These are phyloP conservation scores for Hypotaenidia philippensis DNA, from an alignment of 2,797 vertebrate species.

Conservation along the genomic window DNA sequence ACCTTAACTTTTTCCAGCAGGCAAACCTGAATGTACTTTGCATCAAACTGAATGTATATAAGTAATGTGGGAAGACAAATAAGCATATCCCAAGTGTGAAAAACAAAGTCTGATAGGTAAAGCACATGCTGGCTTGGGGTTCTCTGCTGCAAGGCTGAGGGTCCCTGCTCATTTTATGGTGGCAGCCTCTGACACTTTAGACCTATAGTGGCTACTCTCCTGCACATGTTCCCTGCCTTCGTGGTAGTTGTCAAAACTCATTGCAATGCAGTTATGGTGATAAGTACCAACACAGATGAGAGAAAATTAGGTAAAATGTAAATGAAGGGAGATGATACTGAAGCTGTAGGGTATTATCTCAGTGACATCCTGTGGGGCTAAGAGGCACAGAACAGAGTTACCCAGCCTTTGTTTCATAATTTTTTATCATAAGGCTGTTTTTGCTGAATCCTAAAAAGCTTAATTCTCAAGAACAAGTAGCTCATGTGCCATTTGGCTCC, in stretches of 20 bases:
- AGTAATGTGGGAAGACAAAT: background rate
- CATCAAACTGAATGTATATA: background rate
- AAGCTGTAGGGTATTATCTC: background rate
- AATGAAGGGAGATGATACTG: constrained; percentile 32
- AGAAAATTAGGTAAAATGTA: constrained; percentile 44
- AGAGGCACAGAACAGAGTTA: background rate
- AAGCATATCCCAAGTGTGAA: background rate
- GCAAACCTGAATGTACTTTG: background rate
- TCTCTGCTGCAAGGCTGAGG: background rate
- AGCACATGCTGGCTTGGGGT: background rate
- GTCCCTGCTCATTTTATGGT: background rate
- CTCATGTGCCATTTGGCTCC: background rate
- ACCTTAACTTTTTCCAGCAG: background rate
- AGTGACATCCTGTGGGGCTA: background rate
- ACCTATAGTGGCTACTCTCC: background rate
- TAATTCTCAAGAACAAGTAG: background rate
- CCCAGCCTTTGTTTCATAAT: background rate
- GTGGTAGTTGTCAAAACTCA: constrained; percentile 27
- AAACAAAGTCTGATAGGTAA: background rate
- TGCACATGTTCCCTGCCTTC: background rate
- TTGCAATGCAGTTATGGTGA: constrained; percentile 28
- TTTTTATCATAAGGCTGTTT: background rate
- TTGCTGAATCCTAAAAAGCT: background rate
- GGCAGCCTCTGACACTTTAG: background rate
- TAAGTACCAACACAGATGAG: background rate